A percentile compares a stretch with the other conserved stretches of the same genome.
These are phyloP conservation scores for Ctena decussata DNA, from an alignment of 2,888 invertebrate genomes.

Conservation along the genomic window DNA sequence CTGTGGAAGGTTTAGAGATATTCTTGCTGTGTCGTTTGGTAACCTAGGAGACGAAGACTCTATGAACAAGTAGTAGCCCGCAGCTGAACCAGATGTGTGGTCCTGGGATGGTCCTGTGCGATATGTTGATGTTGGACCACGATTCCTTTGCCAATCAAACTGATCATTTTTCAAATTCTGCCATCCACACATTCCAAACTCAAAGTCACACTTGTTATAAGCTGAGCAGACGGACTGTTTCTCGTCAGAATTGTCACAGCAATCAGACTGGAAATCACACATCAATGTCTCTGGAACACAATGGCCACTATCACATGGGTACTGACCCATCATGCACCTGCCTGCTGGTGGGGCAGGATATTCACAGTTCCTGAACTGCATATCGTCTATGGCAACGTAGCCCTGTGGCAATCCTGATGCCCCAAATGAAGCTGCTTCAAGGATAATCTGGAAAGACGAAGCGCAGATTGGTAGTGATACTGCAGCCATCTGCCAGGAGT, in stretches of 20 bases:
- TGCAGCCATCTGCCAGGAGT: constrained; percentile 75
- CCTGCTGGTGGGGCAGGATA: constrained; percentile 64
- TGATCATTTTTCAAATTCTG: constrained; percentile 69
- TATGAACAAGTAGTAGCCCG: constrained; percentile 79
- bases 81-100: constrained; percentile 74
- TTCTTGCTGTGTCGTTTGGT: constrained; percentile 68
- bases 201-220: constrained; percentile 82
- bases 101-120: constrained; percentile 79
- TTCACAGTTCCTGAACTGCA: constrained; percentile 79
- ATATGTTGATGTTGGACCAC: constrained; percentile 65
- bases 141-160: constrained; percentile 79
- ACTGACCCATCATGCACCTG: constrained; percentile 68
- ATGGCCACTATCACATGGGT: constrained; percentile 72
- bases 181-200: constrained; percentile 82
- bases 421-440: constrained; percentile 64
- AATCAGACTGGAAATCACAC: constrained; percentile 79
- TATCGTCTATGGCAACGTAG: constrained; percentile 81
- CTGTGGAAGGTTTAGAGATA: constrained; percentile 68
- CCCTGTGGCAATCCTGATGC: constrained; percentile 62
- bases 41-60: constrained; percentile 71
- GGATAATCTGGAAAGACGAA: constrained; percentile 76
- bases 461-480: constrained; percentile 76
- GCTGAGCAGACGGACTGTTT: constrained; percentile 60
- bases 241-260: constrained; percentile 79
- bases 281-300: constrained; percentile 73